A percentile compares a stretch with the other conserved stretches of the same genome.
phyloP scores from a whole-genome alignment of 2,797 vertebrate species.

The Acanthopagrus latus region DNA sequence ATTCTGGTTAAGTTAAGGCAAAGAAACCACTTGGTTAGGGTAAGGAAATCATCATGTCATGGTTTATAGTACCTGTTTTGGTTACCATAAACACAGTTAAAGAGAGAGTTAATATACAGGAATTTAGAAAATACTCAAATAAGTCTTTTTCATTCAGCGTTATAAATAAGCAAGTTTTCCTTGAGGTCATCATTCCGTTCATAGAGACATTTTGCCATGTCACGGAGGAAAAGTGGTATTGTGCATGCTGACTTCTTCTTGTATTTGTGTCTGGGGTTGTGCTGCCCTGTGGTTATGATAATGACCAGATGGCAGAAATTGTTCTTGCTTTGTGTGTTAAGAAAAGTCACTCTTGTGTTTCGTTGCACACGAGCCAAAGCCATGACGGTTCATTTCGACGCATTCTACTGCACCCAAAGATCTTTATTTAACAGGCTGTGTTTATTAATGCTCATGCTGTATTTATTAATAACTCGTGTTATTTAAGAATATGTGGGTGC shows the following conservation, averaged over 20 bases:
- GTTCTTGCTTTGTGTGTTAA: constrained; percentile 9
- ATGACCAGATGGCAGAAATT: constrained; percentile 59
- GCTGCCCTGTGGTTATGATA: constrained; percentile 37
- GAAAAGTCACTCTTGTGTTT: background rate
- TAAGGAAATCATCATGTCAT: no score
- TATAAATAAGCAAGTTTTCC: no score
- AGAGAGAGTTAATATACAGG: background rate
- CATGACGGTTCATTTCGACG: background rate
- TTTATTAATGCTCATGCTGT: background rate
- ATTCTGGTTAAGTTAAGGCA: no score
- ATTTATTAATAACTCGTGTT: background rate
- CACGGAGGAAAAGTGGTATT: no score
- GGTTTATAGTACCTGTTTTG: no score
- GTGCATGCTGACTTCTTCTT: background rate
- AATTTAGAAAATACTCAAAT: background rate
- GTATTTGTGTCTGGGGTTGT: constrained; percentile 34
- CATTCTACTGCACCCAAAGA: background rate
- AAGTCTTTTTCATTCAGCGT: no score
- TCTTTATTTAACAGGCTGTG: background rate
- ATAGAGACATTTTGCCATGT: no score
- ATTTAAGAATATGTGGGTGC: background rate
- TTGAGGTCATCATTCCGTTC: no score
- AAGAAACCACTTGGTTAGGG: no score
- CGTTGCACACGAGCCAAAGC: background rate
- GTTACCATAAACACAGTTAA: no score